These are phyloP conservation scores for Cyprinodon brontotheroides DNA, from an alignment of 2,113 vertebrate genomes.

Conservation along the genomic window DNA sequence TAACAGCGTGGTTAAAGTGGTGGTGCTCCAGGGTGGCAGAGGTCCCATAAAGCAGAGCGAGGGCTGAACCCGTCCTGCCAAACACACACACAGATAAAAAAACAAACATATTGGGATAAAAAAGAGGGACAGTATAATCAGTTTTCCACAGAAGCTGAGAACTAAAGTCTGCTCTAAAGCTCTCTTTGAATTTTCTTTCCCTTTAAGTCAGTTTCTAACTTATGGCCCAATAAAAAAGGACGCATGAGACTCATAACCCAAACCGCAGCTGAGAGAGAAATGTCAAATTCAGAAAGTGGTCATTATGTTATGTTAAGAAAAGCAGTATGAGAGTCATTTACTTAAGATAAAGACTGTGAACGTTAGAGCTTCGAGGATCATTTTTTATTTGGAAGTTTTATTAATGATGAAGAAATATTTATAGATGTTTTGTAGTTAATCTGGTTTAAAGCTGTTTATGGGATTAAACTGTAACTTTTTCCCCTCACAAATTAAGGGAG, in stretches of 20 bases:
- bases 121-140: slow-evolving; percentile 31
- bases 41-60: slow-evolving; percentile 96
- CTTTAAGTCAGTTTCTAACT: slow-evolving; percentile 32
- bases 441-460: not conserved
- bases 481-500: not conserved
- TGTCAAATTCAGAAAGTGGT: slow-evolving; percentile 18
- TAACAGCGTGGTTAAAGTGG: slow-evolving; percentile 99
- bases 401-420: not conserved
- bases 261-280: slow-evolving; percentile 21
- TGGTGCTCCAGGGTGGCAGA: slow-evolving; percentile 98
- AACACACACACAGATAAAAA: not conserved
- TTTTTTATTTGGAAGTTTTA: not conserved
- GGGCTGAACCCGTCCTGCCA: slow-evolving; percentile 92
- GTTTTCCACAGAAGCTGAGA: slow-evolving; percentile 33
- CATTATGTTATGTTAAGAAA: slow-evolving; percentile 5
- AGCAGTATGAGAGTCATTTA: not conserved
- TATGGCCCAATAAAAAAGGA: slow-evolving; percentile 36
- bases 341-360: not conserved
- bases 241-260: slow-evolving; percentile 30
- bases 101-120: slow-evolving; percentile 17
- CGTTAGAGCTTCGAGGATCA: not conserved
- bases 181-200: slow-evolving; percentile 36
- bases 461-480: not conserved
- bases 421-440: not conserved
- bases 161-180: slow-evolving; percentile 19